Evolutionary conservation across 2,888 invertebrate genomes (phyloP).

Genomic region (Strigamia transsilvanica): DNA sequence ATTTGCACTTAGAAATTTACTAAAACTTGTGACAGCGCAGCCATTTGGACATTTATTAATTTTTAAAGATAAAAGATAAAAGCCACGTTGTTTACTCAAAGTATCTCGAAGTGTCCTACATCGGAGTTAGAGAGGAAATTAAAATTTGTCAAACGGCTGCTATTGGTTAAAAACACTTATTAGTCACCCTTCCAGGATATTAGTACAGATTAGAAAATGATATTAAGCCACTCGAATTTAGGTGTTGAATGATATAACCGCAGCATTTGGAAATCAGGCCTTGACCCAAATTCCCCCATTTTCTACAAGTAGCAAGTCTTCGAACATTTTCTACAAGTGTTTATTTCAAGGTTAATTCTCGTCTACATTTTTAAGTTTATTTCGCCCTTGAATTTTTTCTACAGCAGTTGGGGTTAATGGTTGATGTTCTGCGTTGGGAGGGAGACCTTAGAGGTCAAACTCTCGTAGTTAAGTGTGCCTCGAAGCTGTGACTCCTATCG

Average conservation of each 20-base stretch:
- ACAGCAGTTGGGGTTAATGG: background rate
- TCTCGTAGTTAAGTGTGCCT: background rate
- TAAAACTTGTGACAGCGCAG: too few species aligned
- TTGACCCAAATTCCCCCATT: slow-evolving; percentile 2
- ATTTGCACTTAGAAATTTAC: too few species aligned
- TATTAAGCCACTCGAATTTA: background rate
- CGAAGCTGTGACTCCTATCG: background rate
- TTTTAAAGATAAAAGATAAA: too few species aligned
- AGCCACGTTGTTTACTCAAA: background rate
- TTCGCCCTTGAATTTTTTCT: background rate
- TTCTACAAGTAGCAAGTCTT: background rate
- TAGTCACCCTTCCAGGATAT: slow-evolving; percentile 2
- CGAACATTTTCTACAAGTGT: background rate
- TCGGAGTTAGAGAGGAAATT: background rate
- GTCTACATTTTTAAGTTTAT: background rate
- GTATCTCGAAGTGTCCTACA: background rate
- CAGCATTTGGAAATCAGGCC: slow-evolving; percentile 23
- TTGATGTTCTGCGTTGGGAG: background rate
- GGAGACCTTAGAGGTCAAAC: background rate
- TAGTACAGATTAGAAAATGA: background rate
- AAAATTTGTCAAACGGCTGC: background rate
- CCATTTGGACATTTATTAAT: too few species aligned
- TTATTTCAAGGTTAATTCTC: background rate
- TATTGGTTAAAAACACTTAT: background rate
- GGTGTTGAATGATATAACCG: background rate